Evolutionary conservation across 2,797 vertebrate species (phyloP), one percentile per base, ranked within the genome.

Genomic region (Todus mexicanus): DNA sequence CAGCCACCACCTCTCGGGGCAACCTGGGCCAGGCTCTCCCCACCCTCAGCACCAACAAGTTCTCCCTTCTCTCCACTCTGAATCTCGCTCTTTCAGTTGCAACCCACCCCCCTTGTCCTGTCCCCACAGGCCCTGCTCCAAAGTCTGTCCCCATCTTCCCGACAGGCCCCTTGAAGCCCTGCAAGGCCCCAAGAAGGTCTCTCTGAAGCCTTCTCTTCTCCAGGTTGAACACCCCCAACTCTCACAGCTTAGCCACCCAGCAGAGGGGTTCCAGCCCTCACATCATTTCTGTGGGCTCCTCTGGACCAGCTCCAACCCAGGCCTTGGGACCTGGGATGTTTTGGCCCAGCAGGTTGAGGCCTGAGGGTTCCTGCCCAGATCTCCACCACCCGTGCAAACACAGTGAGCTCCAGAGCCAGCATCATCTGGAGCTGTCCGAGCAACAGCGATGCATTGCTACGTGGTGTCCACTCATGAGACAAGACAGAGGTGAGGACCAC

Each of bases 401-500:
- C 31, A 15, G 37, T 2, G 14, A 74, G 40, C 43, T 7, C 54
- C 53, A 8, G 29, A 76, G 31, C 69, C 42, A 51, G 29, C 73
- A 6, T 5, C 33, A 4, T 10, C 3, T 1, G 48, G 45, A 27
- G 72, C 13, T 29, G 33, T 20, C 51, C 4, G 12, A 74, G 79
- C 61, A 74, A 68, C 42, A 51, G 72, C 4, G 35, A 22, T 15
- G 25, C 14, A 9, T 38, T 14, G 50, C 57, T 70, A 4, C 1
- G 1, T 43, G 59, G 54, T 64, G 53, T 48, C 48, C 54, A 29
- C 25, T 40, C 3, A 0, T 7, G 57, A 5, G 1, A 4, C 3
- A 8, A 23, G 51, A 22, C 48, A 2, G 47, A 66, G 40, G n/a
- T 51, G 77, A 81, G 71, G 12, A n/a, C 7, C 65, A 69, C 7